Base-by-base conservation (phyloP, 2,888 invertebrate genomes). In the Odontocerum albicorne region DNA sequence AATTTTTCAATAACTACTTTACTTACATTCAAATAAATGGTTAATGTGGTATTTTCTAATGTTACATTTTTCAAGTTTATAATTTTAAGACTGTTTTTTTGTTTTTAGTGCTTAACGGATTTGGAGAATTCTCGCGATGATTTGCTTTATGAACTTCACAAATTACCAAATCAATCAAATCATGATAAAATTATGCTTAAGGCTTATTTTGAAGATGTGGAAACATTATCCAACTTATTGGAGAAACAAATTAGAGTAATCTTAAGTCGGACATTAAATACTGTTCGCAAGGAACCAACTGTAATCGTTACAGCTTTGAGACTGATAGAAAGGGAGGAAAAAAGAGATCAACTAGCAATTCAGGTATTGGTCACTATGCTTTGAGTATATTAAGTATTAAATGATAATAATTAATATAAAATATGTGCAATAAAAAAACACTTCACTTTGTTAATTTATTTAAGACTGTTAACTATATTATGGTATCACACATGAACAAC, bases 41-140 rank as follows among this genome's bases (percentile, higher is more conserved):
- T n/a, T n/a, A n/a, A n/a, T n/a, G n/a, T n/a, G n/a, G n/a, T n/a
- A n/a, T n/a, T n/a, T n/a, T n/a, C n/a, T n/a, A n/a, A n/a, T n/a
- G n/a, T n/a, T n/a, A n/a, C n/a, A n/a, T n/a, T n/a, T n/a, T n/a
- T n/a, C n/a, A n/a, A n/a, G n/a, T n/a, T n/a, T n/a, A n/a, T n/a
- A n/a, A n/a, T n/a, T n/a, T n/a, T n/a, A 19, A 10, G 21, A 4
- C n/a, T 43, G 22, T 7, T 27, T 43, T 33, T n/a, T 53, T 56
- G 44, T 51, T 73, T 75, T 55, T 78, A 84, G 81, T 94, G 94
- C 67, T 78, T 99, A 31, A 89, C 92, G 67, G 98, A 99, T 72
- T 79, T 99, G 63, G 98, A 99, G 72, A 93, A 92, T 69, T 97
- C 98, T 0, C 81, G 98, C 62, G 97, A 99, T 75, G 98, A 98